A percentile compares a stretch with the other conserved stretches of the same genome.
Conservation (phyloP, 2,113 vertebrate genomes). For the Ondatra zibethicus region DNA sequence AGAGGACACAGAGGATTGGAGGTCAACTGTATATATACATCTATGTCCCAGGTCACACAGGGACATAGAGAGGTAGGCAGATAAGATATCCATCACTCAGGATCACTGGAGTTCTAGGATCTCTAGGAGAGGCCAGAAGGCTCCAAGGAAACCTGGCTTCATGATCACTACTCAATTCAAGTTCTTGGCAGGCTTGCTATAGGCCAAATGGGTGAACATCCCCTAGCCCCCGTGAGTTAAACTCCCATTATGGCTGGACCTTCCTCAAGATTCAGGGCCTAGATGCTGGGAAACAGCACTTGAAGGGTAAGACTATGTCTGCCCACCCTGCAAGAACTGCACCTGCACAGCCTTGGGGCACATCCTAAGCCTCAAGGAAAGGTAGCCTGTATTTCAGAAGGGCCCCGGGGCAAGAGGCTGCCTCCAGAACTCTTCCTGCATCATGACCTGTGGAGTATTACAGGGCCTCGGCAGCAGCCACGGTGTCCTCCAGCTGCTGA, state of each 20-base stretch:
- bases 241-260: not conserved
- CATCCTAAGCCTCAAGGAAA: not conserved
- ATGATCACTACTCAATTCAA: not conserved
- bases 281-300: no score
- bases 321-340: not conserved
- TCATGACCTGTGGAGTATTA: not conserved
- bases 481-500: conserved; percentile 88
- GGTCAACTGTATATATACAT: not conserved
- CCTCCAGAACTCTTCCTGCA: not conserved
- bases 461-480: not conserved
- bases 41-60: not conserved
- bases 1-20: not conserved
- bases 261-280: not conserved
- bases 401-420: not conserved
- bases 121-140: not conserved
- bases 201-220: not conserved
- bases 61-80: not conserved
- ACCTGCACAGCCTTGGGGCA: not conserved
- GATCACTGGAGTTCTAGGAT: not conserved
- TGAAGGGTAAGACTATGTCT: not conserved
- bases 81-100: not conserved
- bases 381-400: not conserved
- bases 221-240: not conserved
- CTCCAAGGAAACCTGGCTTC: not conserved
- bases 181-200: not conserved